Evolutionary conservation across 2,113 vertebrate genomes (phyloP), one percentile per base, ranked within the genome.

Genomic region (Gallinago media): DNA sequence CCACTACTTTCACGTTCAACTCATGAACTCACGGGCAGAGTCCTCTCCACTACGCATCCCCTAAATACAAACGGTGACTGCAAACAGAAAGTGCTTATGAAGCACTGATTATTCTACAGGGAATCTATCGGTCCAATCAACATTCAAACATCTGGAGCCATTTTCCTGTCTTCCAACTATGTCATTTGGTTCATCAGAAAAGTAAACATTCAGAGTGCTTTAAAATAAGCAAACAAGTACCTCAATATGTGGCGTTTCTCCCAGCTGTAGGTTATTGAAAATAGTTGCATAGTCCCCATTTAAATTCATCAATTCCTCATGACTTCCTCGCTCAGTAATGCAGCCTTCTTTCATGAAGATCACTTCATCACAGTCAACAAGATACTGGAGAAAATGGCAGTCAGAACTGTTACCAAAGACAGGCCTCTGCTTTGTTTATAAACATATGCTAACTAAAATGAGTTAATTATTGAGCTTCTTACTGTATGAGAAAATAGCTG

Each of bases 281-380:
- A 99, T 99, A 86, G 99, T 96, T 29, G 99, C 99, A 50, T 99
- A 99, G 88, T 99, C 99, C 7, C 98, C 98, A 65, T 98, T 99
- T 76, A 99, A 97, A 75, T 98, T 98, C 98, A 99, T 99, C 94
- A 99, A 97, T 27, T 99, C 98, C 91, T 99, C 99, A 20, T 99
- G 99, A 94, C 98, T 99, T 74, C 99, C 99, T 91, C 98, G 97
- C 96, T 99, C 99, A 0, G 98, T 98, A 70, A 99, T 98, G 74
- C 98, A 98, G 68, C 99, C 99, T 58, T 99, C 99, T 73, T 98
- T 99, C 99, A 99, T 99, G 98, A 99, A 98, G 96, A 99, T 98
- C 85, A 99, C 98, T 59, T 99, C 98, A 96, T 99, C 99, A 94
- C 99, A 99, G 90, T 99, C 99, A 85, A 99, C 98, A 71, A 99